Evolutionary conservation across 2,113 vertebrate species (phyloP), one percentile per base, ranked within the genome.

Genomic region (Tricholaema leucomelas): DNA sequence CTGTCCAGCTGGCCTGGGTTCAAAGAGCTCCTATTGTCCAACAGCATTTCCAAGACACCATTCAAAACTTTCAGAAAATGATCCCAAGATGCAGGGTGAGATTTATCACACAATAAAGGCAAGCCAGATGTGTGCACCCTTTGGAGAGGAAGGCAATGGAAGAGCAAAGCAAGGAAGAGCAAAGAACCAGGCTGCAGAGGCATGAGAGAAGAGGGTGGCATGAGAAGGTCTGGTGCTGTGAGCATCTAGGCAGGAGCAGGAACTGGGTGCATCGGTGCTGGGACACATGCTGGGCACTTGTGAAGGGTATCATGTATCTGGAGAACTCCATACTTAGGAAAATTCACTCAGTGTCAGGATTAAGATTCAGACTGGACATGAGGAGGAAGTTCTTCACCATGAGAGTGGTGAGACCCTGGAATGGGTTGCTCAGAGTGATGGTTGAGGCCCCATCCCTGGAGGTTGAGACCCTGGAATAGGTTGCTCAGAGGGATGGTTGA

Each of bases 1-100:
- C 85, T 13, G 0, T 97, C 97, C 97, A 97, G 95, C 94, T 97
- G 97, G 96, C 96, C 84, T 35, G 56, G 36, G 84, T 95, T 96
- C 61, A 70, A 67, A 88, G 91, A 92, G 94, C 93, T 94, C 74
- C 91, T 80, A 69, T 95, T 94, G 95, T 96, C 96, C 93, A 95
- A 72, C 67, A 82, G 73, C 91, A 96, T 96, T 96, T 86, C 85
- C 75, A 91, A 95, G 94, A 87, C 92, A 94, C 91, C 74, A 90
- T 95, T 96, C 92, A 96, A 94, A 94, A 93, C 85, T 93, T 96
- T 88, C 71, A 94, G 94, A 95, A 96, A 97, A 95, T 92, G 83
- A 96, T 91, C 92, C 89, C 87, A 96, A 96, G 85, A 92, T 96
- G 87, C 87, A 85, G 95, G 70, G 90, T 92, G 94, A 93, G 94